phyloP scores from a whole-genome alignment of 2,113 vertebrate species.

The Girardinichthys multiradiatus region DNA sequence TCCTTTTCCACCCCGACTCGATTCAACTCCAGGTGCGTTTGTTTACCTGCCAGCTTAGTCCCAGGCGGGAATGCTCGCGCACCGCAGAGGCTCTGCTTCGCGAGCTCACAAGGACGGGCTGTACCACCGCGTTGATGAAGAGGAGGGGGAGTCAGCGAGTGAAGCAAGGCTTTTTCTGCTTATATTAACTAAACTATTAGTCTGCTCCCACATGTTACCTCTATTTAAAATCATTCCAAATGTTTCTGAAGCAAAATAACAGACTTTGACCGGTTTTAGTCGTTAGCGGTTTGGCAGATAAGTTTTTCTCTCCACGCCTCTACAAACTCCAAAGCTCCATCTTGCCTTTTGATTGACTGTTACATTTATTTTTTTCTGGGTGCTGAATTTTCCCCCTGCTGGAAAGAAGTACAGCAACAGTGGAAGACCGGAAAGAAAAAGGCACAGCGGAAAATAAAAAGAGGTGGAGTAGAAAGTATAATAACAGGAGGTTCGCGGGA shows the following conservation, averaged over 20 bases:
- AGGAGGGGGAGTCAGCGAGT: not conserved
- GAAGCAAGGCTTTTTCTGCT: not conserved
- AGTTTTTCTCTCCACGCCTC: constrained; percentile 21
- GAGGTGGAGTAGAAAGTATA: constrained; percentile 45
- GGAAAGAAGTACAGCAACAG: constrained; percentile 38
- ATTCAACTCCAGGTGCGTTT: constrained; percentile 45
- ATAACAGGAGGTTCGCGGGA: constrained; percentile 34
- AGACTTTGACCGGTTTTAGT: rapidly evolving
- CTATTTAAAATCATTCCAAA: rapidly evolving
- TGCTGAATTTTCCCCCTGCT: constrained; percentile 68
- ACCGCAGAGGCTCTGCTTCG: constrained; percentile 31
- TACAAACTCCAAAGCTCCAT: constrained; percentile 15
- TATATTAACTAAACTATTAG: not conserved
- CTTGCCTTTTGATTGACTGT: constrained; percentile 73
- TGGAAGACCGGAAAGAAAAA: constrained; percentile 22
- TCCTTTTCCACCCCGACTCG: not conserved
- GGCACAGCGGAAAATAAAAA: constrained; percentile 43
- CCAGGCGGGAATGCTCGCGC: constrained; percentile 45
- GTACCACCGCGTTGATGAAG: constrained; percentile 61
- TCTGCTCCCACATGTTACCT: not conserved
- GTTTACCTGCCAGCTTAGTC: constrained; percentile 40
- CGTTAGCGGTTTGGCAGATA: not conserved
- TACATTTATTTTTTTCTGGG: constrained; percentile 58
- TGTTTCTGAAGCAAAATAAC: rapidly evolving
- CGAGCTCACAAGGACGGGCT: constrained; percentile 50